phyloP scores from a whole-genome alignment of 37 sponge, comb jelly and placozoan species.

The Bolinopsis microptera region DNA sequence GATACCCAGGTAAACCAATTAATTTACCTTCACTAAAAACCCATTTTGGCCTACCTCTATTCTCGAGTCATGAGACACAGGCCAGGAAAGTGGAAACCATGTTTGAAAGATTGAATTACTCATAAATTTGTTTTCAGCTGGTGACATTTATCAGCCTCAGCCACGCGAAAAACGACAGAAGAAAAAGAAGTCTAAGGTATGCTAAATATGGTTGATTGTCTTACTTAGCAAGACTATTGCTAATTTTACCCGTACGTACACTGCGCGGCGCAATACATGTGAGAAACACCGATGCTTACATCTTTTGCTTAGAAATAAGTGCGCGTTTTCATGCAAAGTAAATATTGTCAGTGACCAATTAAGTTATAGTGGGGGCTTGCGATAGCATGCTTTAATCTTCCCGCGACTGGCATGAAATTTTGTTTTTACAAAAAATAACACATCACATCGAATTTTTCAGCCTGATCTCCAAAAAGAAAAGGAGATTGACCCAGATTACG shows the following conservation, averaged over 20 bases:
- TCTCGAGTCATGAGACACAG: neutral
- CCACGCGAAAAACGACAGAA: slow-evolving; percentile 38
- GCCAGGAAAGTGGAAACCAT: neutral
- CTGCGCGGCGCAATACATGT: neutral
- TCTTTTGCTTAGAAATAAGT: neutral
- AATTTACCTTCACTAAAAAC: no score
- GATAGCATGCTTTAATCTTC: neutral
- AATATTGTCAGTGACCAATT: neutral
- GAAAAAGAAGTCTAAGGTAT: slow-evolving; percentile 41
- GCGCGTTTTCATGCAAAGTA: neutral
- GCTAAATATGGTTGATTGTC: neutral
- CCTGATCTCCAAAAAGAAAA: slow-evolving; percentile 29
- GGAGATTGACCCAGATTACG: slow-evolving; percentile 39
- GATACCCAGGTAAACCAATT: no score
- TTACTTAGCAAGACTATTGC: no score
- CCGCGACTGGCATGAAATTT: neutral
- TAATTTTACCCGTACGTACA: no score
- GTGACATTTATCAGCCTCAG: neutral
- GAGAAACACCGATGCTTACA: neutral
- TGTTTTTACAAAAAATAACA: neutral
- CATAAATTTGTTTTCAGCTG: neutral
- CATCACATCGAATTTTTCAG: neutral
- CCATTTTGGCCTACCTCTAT: no score
- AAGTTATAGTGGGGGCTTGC: neutral
- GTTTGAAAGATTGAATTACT: neutral